Percentiles rank a stretch among this genome's conserved stretches.
Evolutionary conservation across 2,113 vertebrate species (phyloP).

Genomic region (Indicator maculatus): DNA sequence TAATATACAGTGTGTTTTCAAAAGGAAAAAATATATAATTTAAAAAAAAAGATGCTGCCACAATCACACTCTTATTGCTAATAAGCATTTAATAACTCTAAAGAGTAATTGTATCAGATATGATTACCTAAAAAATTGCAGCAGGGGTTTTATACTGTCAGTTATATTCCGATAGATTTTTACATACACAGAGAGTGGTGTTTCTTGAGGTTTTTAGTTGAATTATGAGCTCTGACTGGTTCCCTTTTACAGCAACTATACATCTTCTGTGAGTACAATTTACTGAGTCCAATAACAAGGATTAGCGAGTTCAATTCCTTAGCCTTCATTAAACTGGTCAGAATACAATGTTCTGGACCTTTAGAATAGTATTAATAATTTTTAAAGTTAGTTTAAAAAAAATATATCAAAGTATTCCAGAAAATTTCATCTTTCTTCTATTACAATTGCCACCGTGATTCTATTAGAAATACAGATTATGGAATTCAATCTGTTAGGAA

Average conservation of each 20-base stretch:
- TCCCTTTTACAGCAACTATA: not conserved
- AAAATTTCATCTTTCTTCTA: not conserved
- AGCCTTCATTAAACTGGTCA: not conserved
- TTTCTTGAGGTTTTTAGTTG: not conserved
- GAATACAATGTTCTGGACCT: not conserved
- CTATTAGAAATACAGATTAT: not conserved
- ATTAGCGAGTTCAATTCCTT: not conserved
- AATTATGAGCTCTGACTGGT: not conserved
- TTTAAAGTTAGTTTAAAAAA: not conserved
- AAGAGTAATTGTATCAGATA: not conserved
- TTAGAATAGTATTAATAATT: not conserved
- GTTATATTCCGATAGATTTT: not conserved
- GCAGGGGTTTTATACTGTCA: not conserved
- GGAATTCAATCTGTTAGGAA: not conserved
- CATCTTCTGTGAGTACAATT: not conserved
- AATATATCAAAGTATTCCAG: not conserved
- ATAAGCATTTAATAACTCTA: not conserved
- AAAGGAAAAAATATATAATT: not conserved
- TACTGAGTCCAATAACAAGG: not conserved
- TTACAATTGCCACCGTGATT: not conserved
- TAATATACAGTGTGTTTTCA: fast-evolving
- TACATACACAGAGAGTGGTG: not conserved
- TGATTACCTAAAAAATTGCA: not conserved
- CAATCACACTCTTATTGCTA: not conserved
- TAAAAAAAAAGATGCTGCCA: not conserved